Percentiles rank a stretch among this genome's conserved stretches.
Evolutionary conservation across 2,113 vertebrate species (phyloP).

Genomic region (Protomyctophum bolini): DNA sequence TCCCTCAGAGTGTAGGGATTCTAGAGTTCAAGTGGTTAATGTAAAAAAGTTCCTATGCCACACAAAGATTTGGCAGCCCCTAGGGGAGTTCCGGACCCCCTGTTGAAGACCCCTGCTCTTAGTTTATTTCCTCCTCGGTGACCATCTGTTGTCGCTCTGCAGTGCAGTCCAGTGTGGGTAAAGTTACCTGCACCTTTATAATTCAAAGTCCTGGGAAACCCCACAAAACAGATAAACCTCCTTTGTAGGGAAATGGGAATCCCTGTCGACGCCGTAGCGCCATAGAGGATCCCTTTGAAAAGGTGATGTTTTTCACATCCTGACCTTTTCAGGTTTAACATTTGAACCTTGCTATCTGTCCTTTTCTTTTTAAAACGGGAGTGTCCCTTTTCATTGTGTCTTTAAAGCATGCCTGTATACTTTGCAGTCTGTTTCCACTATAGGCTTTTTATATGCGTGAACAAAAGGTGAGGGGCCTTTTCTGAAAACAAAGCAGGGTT

Average conservation of each 20-base stretch:
- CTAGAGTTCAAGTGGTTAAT: no score
- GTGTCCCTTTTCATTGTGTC: conserved; percentile 22
- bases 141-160: conserved; percentile 24
- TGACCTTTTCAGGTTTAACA: conserved; percentile 9
- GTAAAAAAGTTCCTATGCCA: no score
- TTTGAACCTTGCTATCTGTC: conserved; percentile 5
- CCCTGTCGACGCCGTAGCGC: conserved; percentile 4
- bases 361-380: conserved; percentile 6
- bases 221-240: conserved; percentile 8
- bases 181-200: neutral
- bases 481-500: no score
- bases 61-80: no score
- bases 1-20: no score
- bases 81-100: no score
- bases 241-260: conserved; percentile 22
- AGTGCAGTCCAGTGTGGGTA: neutral
- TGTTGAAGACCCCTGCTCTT: neutral
- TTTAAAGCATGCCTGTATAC: no score
- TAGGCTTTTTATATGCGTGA: no score
- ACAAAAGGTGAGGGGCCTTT: no score
- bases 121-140: neutral
- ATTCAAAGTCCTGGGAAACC: no score
- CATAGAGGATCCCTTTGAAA: conserved; percentile 16
- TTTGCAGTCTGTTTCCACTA: no score
- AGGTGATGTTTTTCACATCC: neutral